Base-by-base conservation (phyloP, 2,113 vertebrate species). In the Aphelocoma coerulescens region DNA sequence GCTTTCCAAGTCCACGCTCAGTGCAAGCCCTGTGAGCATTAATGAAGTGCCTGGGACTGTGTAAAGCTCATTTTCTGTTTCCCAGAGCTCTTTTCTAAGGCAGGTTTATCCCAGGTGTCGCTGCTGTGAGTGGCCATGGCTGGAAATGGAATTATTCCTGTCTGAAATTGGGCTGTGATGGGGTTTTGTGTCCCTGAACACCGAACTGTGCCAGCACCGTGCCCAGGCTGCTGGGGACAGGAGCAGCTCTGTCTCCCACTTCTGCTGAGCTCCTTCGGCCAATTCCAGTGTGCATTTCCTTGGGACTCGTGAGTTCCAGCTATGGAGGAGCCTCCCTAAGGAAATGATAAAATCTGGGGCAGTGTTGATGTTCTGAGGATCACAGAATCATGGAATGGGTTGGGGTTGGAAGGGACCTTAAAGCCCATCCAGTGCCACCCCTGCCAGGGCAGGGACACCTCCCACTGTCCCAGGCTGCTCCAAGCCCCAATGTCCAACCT, bases 81-180 rank as follows among this genome's bases (percentile, higher is more conserved):
- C 37, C 18, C 37, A 41, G 63, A 63, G 75, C 30, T 89, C 88
- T 80, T 90, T 94, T 82, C 59, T 52, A 62, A 61, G 59, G 84
- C 55, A 75, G 67, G n/a, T 91, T 91, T 65, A 77, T 93, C 75
- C 67, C 35, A 51, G 39, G 85, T 1, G 2, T 54, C 10, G 23
- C 68, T 12, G 4, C 85, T 85, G 69, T 49, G 84, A 94, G 78
- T 61, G 86, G 61, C 80, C 28, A 10, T 5, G 71, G 82, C 78
- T 95, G 78, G 39, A 63, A 90, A 77, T 76, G 24, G 91, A 95
- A 73, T 94, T 80, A 94, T 93, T 88, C 58, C 39, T 66, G 62
- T 61, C 83, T 88, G 91, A n/a, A 66, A 35, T 41, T 77, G 88
- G 35, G 51, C 72, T 96, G 85, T 71, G 86, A 71, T 59, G 52